Evolutionary conservation across 2,113 vertebrate species (phyloP).

Genomic region (Thalassarche chlororhynchos): DNA sequence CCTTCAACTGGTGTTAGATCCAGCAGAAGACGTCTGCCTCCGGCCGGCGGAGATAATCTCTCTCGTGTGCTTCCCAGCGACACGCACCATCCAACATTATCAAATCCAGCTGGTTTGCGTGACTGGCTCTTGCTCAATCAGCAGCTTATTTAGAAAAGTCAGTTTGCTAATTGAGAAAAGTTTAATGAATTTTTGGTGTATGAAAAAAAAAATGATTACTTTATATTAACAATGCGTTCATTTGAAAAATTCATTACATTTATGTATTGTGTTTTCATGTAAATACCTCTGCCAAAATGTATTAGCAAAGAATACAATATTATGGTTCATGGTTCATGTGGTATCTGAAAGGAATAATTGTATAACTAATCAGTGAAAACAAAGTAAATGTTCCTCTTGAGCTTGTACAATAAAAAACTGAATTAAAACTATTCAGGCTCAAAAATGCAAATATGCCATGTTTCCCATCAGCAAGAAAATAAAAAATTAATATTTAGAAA

Average conservation of each 20-base stretch:
- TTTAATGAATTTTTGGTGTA: conserved; percentile 77
- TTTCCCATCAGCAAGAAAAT: conserved; percentile 72
- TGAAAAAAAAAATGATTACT: conserved; percentile 44
- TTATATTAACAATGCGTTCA: conserved; percentile 68
- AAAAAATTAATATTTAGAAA: conserved; percentile 62
- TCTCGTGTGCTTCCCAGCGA: neutral
- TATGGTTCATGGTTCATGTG: conserved; percentile 82
- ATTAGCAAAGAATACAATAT: conserved; percentile 82
- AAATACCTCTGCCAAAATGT: conserved; percentile 80
- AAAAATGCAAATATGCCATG: conserved; percentile 80
- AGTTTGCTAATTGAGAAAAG: conserved; percentile 77
- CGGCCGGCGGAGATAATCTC: conserved; percentile 58
- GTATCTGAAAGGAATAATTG: conserved; percentile 83
- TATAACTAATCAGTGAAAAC: conserved; percentile 84
- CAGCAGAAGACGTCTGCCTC: neutral
- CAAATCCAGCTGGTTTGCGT: conserved; percentile 26
- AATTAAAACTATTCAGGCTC: conserved; percentile 84
- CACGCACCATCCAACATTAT: conserved; percentile 28
- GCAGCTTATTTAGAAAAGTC: conserved; percentile 76
- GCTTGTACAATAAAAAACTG: conserved; percentile 76
- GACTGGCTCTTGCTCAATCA: conserved; percentile 49
- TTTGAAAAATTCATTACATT: conserved; percentile 81
- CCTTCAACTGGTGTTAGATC: neutral
- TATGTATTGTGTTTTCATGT: conserved; percentile 81
- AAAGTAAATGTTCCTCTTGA: conserved; percentile 83